phyloP scores from a whole-genome alignment of 2,888 invertebrate species.

The Panzeria rudis region DNA sequence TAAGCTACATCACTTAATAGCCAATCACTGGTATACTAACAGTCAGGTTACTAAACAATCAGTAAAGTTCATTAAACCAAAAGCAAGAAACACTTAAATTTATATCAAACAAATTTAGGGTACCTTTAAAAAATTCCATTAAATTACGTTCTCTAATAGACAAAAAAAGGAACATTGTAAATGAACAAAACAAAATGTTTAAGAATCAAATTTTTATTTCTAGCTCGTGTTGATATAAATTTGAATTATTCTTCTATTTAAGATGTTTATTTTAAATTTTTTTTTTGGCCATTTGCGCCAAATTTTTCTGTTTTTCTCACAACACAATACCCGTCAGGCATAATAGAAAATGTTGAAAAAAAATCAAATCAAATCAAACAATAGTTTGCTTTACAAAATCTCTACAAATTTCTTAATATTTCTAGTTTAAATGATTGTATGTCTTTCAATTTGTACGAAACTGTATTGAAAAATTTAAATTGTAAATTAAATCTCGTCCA shows the following conservation, averaged over 20 bases:
- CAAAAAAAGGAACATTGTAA: neutral
- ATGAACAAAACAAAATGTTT: conserved; percentile 4
- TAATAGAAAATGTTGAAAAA: neutral
- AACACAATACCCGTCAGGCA: conserved; percentile 11
- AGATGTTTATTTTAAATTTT: conserved; percentile 28
- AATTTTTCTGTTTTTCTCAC: conserved; percentile 11
- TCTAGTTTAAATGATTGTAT: neutral
- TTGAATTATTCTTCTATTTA: conserved; percentile 77
- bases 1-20: too few species aligned
- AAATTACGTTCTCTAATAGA: neutral
- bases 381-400: conserved; percentile 29
- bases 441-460: conserved; percentile 8
- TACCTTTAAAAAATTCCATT: neutral
- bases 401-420: neutral
- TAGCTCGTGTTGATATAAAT: conserved; percentile 33
- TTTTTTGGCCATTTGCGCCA: conserved; percentile 16
- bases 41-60: neutral
- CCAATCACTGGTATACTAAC: too few species aligned
- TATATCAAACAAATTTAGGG: neutral
- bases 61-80: neutral
- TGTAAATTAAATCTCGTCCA: conserved; percentile 63
- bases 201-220: conserved; percentile 6
- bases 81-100: neutral
- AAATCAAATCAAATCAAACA: conserved; percentile 39
- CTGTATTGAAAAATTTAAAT: conserved; percentile 52